Conservation (phyloP, 2,888 invertebrate genomes). For the Amphimallon solstitiale region DNA sequence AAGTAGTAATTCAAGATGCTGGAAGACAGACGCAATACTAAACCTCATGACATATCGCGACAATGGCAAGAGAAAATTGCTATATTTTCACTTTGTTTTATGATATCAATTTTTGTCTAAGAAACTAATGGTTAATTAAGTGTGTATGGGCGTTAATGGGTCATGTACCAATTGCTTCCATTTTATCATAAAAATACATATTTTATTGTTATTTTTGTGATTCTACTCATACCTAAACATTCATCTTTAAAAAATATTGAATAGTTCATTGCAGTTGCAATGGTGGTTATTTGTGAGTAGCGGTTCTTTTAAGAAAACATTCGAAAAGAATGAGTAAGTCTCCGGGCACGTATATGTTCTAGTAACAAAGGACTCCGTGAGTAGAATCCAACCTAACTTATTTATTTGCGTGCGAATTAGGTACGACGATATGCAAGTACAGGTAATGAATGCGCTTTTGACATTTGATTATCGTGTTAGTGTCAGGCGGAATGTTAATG, state of each 20-base stretch:
- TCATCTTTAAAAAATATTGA: not conserved
- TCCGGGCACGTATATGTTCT: constrained; percentile 12
- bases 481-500: constrained; percentile 15
- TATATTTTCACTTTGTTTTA: too few species aligned
- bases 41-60: too few species aligned
- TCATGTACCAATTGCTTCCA: too few species aligned
- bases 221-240: too few species aligned
- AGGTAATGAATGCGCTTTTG: constrained; percentile 7
- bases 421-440: constrained; percentile 4
- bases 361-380: constrained; percentile 22
- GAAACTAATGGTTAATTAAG: too few species aligned
- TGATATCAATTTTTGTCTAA: too few species aligned
- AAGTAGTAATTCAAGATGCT: too few species aligned
- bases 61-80: too few species aligned
- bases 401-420: constrained; percentile 16
- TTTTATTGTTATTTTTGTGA: too few species aligned
- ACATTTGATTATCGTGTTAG: constrained; percentile 13
- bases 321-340: not conserved
- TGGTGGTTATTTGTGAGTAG: constrained; percentile 12
- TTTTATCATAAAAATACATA: too few species aligned
- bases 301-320: constrained; percentile 1
- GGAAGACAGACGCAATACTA: too few species aligned
- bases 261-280: not conserved
- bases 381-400: constrained; percentile 7
- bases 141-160: too few species aligned